Evolutionary conservation across 1,140 invertebrate species (phyloP).

Genomic region (Thalassaphorura encarpata): DNA sequence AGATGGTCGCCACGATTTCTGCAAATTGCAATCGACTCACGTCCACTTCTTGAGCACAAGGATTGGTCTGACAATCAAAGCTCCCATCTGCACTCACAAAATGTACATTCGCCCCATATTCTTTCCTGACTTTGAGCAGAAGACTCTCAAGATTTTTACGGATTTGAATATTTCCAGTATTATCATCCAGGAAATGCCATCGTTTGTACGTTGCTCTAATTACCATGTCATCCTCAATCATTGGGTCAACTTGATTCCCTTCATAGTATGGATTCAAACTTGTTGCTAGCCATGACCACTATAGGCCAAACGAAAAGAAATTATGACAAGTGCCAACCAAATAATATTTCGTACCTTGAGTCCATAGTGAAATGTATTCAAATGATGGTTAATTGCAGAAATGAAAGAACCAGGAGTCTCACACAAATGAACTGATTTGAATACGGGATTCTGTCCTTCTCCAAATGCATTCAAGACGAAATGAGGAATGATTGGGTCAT

Average conservation of each 20-base stretch:
- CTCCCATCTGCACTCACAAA: slow-evolving; percentile 88
- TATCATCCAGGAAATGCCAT: slow-evolving; percentile 78
- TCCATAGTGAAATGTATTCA: slow-evolving; percentile 91
- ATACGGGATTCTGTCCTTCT: slow-evolving; percentile 50
- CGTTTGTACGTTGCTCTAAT: slow-evolving; percentile 61
- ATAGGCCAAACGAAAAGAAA: too few species aligned
- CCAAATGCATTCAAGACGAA: slow-evolving; percentile 69
- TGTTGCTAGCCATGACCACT: slow-evolving; percentile 74
- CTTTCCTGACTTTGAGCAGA: slow-evolving; percentile 32
- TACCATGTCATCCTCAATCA: slow-evolving; percentile 78
- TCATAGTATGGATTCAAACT: slow-evolving; percentile 89
- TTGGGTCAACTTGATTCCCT: slow-evolving; percentile 56
- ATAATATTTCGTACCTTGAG: slow-evolving; percentile 79
- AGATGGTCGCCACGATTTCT: slow-evolving; percentile 67
- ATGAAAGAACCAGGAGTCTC: slow-evolving; percentile 16
- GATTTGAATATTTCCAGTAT: slow-evolving; percentile 68
- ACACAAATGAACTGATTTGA: not conserved
- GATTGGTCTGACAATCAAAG: slow-evolving; percentile 70
- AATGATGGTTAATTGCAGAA: slow-evolving; percentile 74
- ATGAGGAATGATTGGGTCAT: slow-evolving; percentile 47
- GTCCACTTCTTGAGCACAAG: slow-evolving; percentile 70
- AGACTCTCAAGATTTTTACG: slow-evolving; percentile 51
- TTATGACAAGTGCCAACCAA: slow-evolving; percentile 40
- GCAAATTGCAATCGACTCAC: slow-evolving; percentile 69
- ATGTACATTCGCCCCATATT: slow-evolving; percentile 45